These are phyloP conservation scores for Bombus confusus DNA, from an alignment of 1,140 invertebrate genomes.

Conservation along the genomic window DNA sequence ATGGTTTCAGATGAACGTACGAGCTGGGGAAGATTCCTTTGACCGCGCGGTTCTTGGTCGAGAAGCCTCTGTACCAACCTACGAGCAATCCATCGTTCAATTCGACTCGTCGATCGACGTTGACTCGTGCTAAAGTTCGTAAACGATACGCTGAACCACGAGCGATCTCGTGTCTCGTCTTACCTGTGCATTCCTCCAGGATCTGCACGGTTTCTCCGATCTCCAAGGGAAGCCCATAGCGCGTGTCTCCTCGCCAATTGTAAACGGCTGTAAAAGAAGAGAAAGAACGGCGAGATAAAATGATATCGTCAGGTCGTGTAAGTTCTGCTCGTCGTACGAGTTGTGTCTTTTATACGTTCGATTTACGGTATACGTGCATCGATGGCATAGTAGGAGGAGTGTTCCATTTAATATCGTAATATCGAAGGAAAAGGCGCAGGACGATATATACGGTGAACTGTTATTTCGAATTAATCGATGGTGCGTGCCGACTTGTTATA, in stretches of 20 bases:
- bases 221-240: conserved; percentile 91
- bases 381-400: rapidly evolving
- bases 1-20: conserved; percentile 89
- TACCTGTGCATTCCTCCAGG: conserved; percentile 92
- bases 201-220: conserved; percentile 96
- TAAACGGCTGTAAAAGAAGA: conserved; percentile 89
- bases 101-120: neutral
- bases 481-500: neutral
- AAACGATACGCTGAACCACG: neutral
- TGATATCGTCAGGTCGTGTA: too few species aligned
- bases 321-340: too few species aligned
- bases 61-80: conserved; percentile 95
- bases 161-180: conserved; percentile 47
- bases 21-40: conserved; percentile 93
- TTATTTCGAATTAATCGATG: too few species aligned
- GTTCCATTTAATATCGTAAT: too few species aligned
- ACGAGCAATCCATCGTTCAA: conserved; percentile 69
- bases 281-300: too few species aligned
- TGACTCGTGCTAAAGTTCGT: neutral
- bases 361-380: too few species aligned
- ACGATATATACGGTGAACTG: too few species aligned
- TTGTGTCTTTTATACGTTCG: too few species aligned
- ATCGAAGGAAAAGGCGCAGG: too few species aligned
- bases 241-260: conserved; percentile 93
- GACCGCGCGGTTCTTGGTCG: conserved; percentile 89